Evolutionary conservation across 2,888 invertebrate genomes (phyloP), one percentile per base, ranked within the genome.

Genomic region (Uropetala carovei): DNA sequence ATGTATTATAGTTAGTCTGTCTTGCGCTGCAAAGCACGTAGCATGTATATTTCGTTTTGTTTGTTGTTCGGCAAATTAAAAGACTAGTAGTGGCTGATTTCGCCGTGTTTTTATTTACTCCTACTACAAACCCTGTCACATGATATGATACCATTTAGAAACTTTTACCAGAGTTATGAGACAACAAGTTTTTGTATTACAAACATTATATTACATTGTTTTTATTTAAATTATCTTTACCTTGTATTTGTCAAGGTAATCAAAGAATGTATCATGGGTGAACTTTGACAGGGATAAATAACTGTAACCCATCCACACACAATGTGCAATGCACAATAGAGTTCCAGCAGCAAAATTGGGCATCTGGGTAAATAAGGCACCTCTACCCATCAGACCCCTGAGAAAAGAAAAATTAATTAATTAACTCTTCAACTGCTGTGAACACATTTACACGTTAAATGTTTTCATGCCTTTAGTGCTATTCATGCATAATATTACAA

Each of bases 211-310:
- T 43, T 43, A 43, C 3, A 43, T 3, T 43, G 7, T 60, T 18
- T 16, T 60, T 22, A 22, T 75, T 11, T 18, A 75, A 75, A 75
- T 22, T 27, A 18, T 75, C 7, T 43, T 68, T 43, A 89, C 89
- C 89, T 89, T 89, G 89, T 89, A 89, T 89, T 89, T 89, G 11
- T 89, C 64, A 64, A 89, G 64, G 27, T 89, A 89, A n/a, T 64
- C 89, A 64, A 89, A n/a, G 64, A 89, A 89, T 18, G 89, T 89
- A 43, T 89, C 89, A 18, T 43, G 64, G 43, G 64, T 89, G 43
- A 89, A 89, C 18, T 64, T 89, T 43, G 89, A 89, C 16, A 89
- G 43, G 64, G 89, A 89, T 68, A 89, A 89, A 89, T 89, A 89
- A 1, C 60, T 64, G 59, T 89, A 89, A 5, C 89, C 89, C 68